Evolutionary conservation across 1,140 invertebrate species (phyloP), one percentile per base, ranked within the genome.

Genomic region (Andricus grossulariae): DNA sequence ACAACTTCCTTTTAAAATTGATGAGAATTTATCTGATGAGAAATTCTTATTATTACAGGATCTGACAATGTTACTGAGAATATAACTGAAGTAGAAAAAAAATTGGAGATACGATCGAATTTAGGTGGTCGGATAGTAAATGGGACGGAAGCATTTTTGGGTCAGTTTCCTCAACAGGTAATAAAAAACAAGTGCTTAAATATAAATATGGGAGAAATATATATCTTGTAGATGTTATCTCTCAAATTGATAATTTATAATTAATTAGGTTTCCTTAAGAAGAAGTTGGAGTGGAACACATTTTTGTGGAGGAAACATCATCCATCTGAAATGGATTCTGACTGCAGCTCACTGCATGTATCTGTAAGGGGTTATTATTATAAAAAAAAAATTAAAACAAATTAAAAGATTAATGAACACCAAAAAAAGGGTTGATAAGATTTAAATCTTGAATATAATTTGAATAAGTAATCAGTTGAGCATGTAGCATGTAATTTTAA

Each of bases 331-430:
- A 7, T 50, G 83, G 51, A 72, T 90, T 3, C 57, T 90, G 15
- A 89, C 89, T 1, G 89, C 89, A 0, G 89, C 76, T 8, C 89
- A 90, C 57, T 90, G 89, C 50, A 78, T 90, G 80, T 86, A 78
- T 18, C n/a, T 76, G 85, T 88, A 79, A 86, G 81, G 81, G 25
- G 57, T 39, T 21, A n/a, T 49, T 55, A 19, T 19, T 45, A 49
- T 52, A 39, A 25, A 19, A 18, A 15, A 51, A 66, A 52, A 15
- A 5, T 73, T 75, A 19, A 50, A 32, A 50, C 73, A 74, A 66
- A 32, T 51, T 72, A 25, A 3, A 45, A 45, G 6, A 45, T 1
- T 45, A 45, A 45, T 45, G 6, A 7, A 5, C 0, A 7, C 7
- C 5, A 45, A 4, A 45, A 45, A 45, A 39, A 45, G 0, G 10